These are phyloP conservation scores for Drosophila pectinifera DNA, from an alignment of 1,140 invertebrate genomes.

Conservation along the genomic window DNA sequence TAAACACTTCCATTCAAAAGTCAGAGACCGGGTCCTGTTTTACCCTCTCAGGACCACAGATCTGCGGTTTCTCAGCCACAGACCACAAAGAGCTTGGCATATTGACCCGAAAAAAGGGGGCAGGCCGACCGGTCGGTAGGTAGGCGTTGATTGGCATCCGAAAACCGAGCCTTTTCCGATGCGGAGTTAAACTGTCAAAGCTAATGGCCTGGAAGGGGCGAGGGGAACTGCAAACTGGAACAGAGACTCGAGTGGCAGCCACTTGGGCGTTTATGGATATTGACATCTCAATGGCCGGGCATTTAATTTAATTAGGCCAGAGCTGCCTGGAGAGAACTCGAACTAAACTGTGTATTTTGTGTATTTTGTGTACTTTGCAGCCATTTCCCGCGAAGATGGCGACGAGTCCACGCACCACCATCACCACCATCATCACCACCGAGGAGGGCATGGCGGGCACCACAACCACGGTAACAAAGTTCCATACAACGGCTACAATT, in stretches of 20 bases:
- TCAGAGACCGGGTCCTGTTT: neutral
- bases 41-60: conserved; percentile 14
- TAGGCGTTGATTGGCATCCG: conserved; percentile 51
- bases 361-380: conserved; percentile 86
- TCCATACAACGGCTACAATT: conserved; percentile 93
- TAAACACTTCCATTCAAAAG: conserved; percentile 39
- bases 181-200: conserved; percentile 21
- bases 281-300: conserved; percentile 37
- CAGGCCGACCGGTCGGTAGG: conserved; percentile 11
- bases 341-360: conserved; percentile 32
- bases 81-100: conserved; percentile 50
- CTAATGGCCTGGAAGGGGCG: conserved; percentile 16
- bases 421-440: conserved; percentile 80
- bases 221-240: conserved; percentile 19
- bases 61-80: conserved; percentile 44
- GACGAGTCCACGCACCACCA: conserved; percentile 86
- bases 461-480: conserved; percentile 87
- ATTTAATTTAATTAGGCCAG: conserved; percentile 39
- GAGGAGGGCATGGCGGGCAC: conserved; percentile 78
- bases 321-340: conserved; percentile 12
- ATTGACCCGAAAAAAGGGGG: conserved; percentile 41
- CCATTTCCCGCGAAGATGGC: conserved; percentile 91
- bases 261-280: conserved; percentile 43
- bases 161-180: neutral
- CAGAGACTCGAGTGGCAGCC: conserved; percentile 28